Base-by-base conservation (phyloP, 2,797 vertebrate species). In the Rhinophrynus dorsalis region DNA sequence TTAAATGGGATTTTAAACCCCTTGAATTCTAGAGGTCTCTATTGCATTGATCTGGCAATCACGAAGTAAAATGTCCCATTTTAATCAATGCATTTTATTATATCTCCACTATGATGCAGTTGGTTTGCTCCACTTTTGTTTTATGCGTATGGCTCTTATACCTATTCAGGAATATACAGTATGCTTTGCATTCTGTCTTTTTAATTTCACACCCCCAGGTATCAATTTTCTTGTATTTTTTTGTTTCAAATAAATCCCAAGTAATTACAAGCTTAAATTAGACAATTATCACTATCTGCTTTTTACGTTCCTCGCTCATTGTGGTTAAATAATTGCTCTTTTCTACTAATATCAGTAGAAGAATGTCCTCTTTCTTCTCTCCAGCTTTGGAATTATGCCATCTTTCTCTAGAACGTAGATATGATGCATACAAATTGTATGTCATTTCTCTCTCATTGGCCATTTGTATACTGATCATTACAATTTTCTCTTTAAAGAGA, bases 261-360 rank as follows among this genome's bases (percentile, higher is more conserved):
- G 37, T 47, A 73, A 73, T 73, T 60, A 73, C 61, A 59, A 47
- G 44, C 40, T 29, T 44, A 73, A 66, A 66, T 66, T 50, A 59
- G 52, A 52, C 69, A 73, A 73, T 73, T 73, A 73, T 65, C 61
- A 48, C 30, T 65, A 64, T 73, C 45, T 54, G 47, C 21, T 54
- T 47, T 37, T 59, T 45, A 65, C 35, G 65, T 72, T 57, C 29
- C 51, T 17, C 21, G 40, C 38, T 73, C 37, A 59, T 52, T 66
- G 64, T 59, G 58, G 42, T 24, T 45, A 35, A 54, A 67, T 67
- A 59, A 73, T 60, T 73, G 55, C 35, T 51, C 56, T 52, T 33
- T 42, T 66, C 47, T 50, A 40, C 27, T 50, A 52, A 60, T 33
- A 29, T 67, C 61, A 52, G 35, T 15, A 20, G 15, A 44, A 35